These are phyloP conservation scores for Brachypodius melanocephalos DNA, from an alignment of 2,113 vertebrate genomes.

Conservation along the genomic window DNA sequence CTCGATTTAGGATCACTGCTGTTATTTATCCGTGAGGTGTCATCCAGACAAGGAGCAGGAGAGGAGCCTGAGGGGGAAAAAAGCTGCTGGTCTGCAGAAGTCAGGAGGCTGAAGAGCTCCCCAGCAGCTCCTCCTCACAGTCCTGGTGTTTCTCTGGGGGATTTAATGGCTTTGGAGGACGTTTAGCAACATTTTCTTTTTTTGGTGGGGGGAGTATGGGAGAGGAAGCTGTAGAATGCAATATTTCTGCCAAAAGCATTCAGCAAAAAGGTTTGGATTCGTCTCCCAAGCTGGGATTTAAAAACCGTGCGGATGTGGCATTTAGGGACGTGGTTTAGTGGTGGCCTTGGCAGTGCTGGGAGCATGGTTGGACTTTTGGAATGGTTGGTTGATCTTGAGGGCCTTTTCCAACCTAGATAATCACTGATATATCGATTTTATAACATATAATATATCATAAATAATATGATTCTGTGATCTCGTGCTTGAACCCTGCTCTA, in stretches of 20 bases:
- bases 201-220: accelerated
- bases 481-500: not conserved
- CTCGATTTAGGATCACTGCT: not conserved
- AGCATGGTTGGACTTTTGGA: not conserved
- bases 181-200: not conserved
- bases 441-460: not conserved
- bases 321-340: not conserved
- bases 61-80: not conserved
- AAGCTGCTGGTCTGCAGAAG: not conserved
- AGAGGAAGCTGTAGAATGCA: not conserved
- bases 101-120: not conserved
- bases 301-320: not conserved
- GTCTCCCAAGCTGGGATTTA: not conserved
- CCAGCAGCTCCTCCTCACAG: accelerated
- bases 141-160: not conserved
- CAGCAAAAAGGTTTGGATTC: not conserved
- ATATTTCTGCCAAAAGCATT: not conserved
- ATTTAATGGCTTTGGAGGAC: not conserved
- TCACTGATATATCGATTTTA: not conserved
- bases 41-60: not conserved
- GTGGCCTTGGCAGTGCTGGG: not conserved
- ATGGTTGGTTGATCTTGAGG: not conserved
- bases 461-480: not conserved
- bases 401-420: not conserved
- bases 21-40: not conserved